Evolutionary conservation across 2,113 vertebrate species (phyloP).

Genomic region (Mugil cephalus): DNA sequence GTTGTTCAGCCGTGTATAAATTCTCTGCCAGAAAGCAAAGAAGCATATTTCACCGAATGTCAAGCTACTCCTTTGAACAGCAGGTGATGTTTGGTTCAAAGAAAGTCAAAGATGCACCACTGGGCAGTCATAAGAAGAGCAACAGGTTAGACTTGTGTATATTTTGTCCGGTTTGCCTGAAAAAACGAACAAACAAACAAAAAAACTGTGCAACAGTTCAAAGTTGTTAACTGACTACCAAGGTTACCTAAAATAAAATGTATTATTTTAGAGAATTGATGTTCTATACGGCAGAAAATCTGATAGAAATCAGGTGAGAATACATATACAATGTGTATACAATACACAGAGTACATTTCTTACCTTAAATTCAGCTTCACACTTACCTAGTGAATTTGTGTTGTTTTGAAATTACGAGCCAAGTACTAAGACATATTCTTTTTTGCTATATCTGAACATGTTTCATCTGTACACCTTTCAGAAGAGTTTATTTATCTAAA

Average conservation of each 20-base stretch:
- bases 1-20: neutral
- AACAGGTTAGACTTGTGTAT: conserved; percentile 20
- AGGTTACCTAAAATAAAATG: conserved; percentile 29
- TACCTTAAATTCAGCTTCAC: conserved; percentile 51
- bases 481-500: conserved; percentile 76
- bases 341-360: conserved; percentile 30
- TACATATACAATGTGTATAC: no score
- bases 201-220: neutral
- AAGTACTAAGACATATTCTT: conserved; percentile 52
- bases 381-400: conserved; percentile 62
- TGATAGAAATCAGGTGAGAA: conserved; percentile 41
- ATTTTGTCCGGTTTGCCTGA: conserved; percentile 36
- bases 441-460: conserved; percentile 50
- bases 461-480: conserved; percentile 58
- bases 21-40: neutral
- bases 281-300: conserved; percentile 52
- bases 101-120: conserved; percentile 4
- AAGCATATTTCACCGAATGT: conserved; percentile 9
- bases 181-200: conserved; percentile 4
- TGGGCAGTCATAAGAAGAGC: conserved; percentile 2
- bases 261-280: conserved; percentile 47
- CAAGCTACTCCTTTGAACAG: conserved; percentile 37
- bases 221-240: conserved; percentile 20
- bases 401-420: conserved; percentile 51
- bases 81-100: conserved; percentile 9